These are phyloP conservation scores for Lamellibrachia columna DNA, from an alignment of 2,888 invertebrate species.

Conservation along the genomic window DNA sequence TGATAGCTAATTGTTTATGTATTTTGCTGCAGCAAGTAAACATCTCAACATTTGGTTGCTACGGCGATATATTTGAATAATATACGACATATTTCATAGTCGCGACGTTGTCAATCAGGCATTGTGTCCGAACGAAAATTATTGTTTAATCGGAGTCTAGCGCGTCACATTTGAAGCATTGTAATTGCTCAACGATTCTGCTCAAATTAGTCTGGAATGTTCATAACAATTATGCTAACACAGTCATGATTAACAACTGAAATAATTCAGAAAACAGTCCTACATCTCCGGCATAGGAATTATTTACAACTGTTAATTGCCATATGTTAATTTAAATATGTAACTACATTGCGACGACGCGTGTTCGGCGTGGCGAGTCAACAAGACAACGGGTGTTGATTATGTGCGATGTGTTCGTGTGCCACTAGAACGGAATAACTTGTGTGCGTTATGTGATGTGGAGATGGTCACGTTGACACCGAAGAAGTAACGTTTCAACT, in stretches of 20 bases:
- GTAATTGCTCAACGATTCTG: too few species aligned
- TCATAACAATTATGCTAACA: too few species aligned
- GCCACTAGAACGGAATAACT: background rate
- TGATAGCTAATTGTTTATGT: too few species aligned
- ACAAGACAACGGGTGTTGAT: background rate
- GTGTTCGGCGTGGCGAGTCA: background rate
- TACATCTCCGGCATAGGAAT: background rate
- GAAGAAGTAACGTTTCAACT: background rate
- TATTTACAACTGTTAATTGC: background rate
- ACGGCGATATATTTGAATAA: too few species aligned
- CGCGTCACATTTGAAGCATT: too few species aligned
- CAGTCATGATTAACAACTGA: background rate
- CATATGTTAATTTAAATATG: background rate
- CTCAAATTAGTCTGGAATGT: too few species aligned
- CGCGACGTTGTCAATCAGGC: too few species aligned
- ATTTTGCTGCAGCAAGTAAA: too few species aligned
- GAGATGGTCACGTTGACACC: background rate
- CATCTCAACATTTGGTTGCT: too few species aligned
- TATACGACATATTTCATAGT: too few species aligned
- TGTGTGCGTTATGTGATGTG: background rate
- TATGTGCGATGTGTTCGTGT: background rate
- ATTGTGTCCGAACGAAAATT: too few species aligned
- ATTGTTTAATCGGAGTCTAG: too few species aligned
- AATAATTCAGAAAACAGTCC: background rate
- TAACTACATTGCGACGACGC: background rate